Evolutionary conservation across 2,888 invertebrate species (phyloP), one percentile per base, ranked within the genome.

Genomic region (Ectemnius cavifrons): DNA sequence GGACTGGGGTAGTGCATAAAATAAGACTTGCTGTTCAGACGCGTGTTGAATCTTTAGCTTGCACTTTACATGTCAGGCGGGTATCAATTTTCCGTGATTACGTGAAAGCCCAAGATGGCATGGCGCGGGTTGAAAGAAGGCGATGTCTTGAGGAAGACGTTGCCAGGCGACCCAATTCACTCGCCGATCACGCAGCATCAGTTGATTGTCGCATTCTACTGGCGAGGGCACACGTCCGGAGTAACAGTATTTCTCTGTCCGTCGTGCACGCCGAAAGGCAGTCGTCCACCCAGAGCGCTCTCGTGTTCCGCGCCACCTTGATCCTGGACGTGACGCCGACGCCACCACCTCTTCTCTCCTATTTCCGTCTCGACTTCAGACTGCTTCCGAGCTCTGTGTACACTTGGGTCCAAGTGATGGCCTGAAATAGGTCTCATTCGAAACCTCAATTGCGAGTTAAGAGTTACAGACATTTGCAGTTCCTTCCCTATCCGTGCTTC

Each of bases 381-480:
- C 37, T 46, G 63, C 49, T 49, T 13, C 23, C 23, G 52, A n/a
- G 14, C 11, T 28, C 63, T 79, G 58, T 78, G 77, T 79, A 77
- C 81, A 78, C 80, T 82, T 63, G 37, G 66, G 73, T 72, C 63
- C 77, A 75, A 71, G 72, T 81, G 84, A 84, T 83, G 79, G 74
- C 73, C 77, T 77, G 80, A 85, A 83, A 85, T 80, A 80, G 85
- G 78, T 74, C 83, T 84, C 84, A 84, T 85, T 85, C 78, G 83
- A 80, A 80, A 85, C 71, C 82, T 79, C 83, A 72, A 76, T 78
- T 45, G 67, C 77, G 77, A 86, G 83, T 83, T 85, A 82, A 78
- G 77, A 81, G 79, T 79, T 84, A 81, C 78, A 81, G 73, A 74
- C 37, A 37, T 11, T 37, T 11, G 6, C 37, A 37, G 11, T 4